Evolutionary conservation across 2,113 vertebrate species (phyloP).

Genomic region (Condylura cristata): DNA sequence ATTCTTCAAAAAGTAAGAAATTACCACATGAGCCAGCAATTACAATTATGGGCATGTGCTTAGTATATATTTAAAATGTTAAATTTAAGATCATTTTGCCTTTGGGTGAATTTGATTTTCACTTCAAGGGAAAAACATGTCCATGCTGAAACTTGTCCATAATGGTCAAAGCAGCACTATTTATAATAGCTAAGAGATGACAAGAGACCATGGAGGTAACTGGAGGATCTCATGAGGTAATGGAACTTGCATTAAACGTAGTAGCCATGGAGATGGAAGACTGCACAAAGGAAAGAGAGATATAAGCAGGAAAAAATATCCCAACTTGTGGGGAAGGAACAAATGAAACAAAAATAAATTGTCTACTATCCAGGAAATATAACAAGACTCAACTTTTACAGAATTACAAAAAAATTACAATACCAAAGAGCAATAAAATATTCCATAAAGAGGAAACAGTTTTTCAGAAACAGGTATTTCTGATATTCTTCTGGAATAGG

Average conservation of each 20-base stretch:
- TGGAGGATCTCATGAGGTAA: not conserved
- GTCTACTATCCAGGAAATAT: not conserved
- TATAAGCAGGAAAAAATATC: not conserved
- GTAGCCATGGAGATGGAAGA: not conserved
- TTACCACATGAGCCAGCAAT: not conserved
- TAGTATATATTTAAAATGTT: too few species aligned
- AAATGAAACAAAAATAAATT: not conserved
- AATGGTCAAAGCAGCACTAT: not conserved
- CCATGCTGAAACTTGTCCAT: not conserved
- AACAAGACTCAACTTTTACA: not conserved
- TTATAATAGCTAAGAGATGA: not conserved
- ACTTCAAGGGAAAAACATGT: not conserved
- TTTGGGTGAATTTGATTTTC: too few species aligned
- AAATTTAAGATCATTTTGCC: too few species aligned
- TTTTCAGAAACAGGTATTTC: not conserved
- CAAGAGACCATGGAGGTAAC: not conserved
- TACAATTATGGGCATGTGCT: too few species aligned
- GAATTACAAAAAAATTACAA: not conserved
- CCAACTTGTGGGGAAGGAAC: not conserved
- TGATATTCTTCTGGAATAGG: not conserved
- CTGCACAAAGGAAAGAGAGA: not conserved
- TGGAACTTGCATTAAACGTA: not conserved
- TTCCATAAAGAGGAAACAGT: not conserved
- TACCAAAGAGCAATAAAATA: not conserved
- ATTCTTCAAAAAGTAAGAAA: not conserved